Conservation (phyloP, 2,888 invertebrate species). For the Lasioglossum morio region DNA sequence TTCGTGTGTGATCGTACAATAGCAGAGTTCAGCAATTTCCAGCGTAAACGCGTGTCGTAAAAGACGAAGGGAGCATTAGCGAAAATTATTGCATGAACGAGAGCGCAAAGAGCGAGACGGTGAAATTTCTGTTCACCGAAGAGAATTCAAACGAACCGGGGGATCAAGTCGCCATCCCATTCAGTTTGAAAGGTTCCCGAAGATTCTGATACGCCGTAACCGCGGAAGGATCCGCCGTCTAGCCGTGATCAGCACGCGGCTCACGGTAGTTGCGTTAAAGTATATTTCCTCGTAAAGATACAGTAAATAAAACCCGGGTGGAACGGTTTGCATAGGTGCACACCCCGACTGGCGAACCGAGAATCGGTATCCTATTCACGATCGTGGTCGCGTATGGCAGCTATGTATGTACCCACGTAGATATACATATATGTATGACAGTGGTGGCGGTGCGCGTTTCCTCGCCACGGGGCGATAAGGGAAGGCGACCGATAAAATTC, state of each 20-base stretch:
- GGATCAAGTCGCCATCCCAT: background rate
- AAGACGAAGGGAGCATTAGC: no score
- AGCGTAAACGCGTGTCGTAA: background rate
- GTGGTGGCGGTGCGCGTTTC: constrained; percentile 17
- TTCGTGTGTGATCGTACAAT: no score
- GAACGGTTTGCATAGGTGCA: background rate
- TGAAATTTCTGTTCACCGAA: background rate
- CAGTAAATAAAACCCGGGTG: background rate
- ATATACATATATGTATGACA: background rate
- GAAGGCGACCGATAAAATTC: constrained; percentile 26
- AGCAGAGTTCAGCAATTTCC: background rate
- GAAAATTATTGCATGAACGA: background rate
- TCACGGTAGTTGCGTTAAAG: constrained; percentile 10
- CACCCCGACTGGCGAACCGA: background rate
- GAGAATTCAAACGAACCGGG: background rate
- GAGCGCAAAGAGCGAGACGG: background rate
- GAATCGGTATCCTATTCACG: constrained; percentile 32
- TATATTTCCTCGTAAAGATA: constrained; percentile 5
- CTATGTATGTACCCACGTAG: background rate
- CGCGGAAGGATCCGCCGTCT: background rate
- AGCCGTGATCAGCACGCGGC: background rate
- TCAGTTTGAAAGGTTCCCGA: background rate
- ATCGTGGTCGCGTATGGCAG: background rate
- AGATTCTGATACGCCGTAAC: background rate
- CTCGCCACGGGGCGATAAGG: constrained; percentile 27